These are phyloP conservation scores for Macaca nemestrina DNA, from an alignment of 2,113 vertebrate genomes.

Conservation along the genomic window DNA sequence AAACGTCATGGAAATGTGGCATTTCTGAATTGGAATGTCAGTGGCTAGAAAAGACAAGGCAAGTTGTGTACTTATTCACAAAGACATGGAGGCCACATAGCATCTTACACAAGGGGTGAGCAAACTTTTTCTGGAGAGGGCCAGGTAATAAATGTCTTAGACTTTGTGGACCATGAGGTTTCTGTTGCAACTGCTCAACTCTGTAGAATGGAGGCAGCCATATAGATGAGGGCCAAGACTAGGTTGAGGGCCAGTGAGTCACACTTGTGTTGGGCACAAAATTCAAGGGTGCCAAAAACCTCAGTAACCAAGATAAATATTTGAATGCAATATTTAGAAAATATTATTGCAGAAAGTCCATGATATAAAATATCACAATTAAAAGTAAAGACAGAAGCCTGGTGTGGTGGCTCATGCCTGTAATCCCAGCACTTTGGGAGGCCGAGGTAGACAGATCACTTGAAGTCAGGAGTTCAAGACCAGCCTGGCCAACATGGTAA, in stretches of 20 bases:
- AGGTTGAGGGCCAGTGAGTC: neutral
- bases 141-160: neutral
- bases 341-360: neutral
- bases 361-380: no score
- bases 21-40: neutral
- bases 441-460: no score
- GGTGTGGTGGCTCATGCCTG: no score
- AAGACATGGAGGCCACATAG: neutral
- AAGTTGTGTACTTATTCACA: neutral
- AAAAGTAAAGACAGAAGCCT: no score
- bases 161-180: neutral
- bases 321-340: neutral
- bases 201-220: neutral
- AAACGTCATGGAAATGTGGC: neutral
- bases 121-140: neutral
- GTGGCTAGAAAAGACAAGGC: neutral
- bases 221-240: neutral
- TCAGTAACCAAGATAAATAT: neutral
- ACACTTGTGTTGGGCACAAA: no score
- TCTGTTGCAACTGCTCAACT: neutral
- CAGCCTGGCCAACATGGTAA: no score
- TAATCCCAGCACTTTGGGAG: no score
- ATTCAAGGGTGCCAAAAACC: neutral
- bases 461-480: no score
- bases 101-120: neutral